Conservation (phyloP, 2,113 vertebrate genomes). For the Thunnus thynnus region DNA sequence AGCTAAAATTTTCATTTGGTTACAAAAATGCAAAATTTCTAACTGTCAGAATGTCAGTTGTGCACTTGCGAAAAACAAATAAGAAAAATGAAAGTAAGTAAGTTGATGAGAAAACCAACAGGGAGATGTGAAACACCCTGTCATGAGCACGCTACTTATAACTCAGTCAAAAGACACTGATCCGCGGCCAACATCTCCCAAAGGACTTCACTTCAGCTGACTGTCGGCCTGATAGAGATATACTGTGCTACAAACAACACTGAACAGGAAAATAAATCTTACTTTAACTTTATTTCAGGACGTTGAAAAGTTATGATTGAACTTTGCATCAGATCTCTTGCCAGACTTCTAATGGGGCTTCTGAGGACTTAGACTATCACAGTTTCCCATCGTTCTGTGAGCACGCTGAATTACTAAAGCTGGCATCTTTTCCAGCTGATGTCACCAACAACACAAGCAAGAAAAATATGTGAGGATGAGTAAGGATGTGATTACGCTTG, state of each 20-base stretch:
- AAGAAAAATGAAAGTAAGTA: background rate
- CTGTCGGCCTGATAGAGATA: conserved; percentile 14
- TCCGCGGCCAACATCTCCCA: background rate
- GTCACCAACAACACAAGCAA: background rate
- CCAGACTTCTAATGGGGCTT: conserved; percentile 28
- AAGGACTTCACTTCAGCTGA: conserved; percentile 30
- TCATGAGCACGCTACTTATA: background rate
- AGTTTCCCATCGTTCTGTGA: conserved; percentile 25
- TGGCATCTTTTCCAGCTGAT: background rate
- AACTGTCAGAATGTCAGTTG: too few species aligned
- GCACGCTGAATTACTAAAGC: background rate
- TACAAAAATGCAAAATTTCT: too few species aligned
- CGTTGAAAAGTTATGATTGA: background rate
- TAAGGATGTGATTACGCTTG: background rate
- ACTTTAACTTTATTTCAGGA: conserved; percentile 7
- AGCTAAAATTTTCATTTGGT: too few species aligned
- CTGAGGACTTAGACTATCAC: conserved; percentile 18
- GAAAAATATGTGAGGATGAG: conserved; percentile 12
- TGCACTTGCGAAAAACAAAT: too few species aligned
- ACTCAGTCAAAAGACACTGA: background rate
- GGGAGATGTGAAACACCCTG: background rate
- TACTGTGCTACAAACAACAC: conserved; percentile 8
- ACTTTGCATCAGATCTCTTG: conserved; percentile 34
- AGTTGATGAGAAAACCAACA: background rate
- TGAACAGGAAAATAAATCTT: conserved; percentile 12